Base-by-base conservation (phyloP, 2,888 invertebrate species). In the Euphydryas editha region DNA sequence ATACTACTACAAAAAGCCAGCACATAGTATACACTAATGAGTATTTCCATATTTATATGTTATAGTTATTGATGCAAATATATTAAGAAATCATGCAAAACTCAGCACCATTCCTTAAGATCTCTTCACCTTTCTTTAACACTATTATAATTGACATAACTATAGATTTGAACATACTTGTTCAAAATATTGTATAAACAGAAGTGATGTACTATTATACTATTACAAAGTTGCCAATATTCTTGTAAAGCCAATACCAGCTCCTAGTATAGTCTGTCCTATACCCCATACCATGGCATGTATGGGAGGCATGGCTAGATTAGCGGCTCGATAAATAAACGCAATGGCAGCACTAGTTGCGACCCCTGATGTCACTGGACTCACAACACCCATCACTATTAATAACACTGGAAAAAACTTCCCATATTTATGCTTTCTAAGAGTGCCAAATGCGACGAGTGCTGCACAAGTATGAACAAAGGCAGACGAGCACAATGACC, bases 201-300 rank as follows among this genome's bases (percentile, higher is more conserved):
- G 24, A 17, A 54, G 18, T 59, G 63, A 64, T 64, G 30, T 62
- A 60, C 59, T 61, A n/a, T 56, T 65, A 44, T 36, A 49, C 18
- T 69, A 83, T 95, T 95, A 98, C 81, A 98, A 94, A 65, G 98
- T 98, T 61, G 98, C 98, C 79, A 99, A 93, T 76, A 99, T 97
- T 84, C 98, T 94, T 69, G 98, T 98, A 84, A 98, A 98, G 67
- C 98, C 98, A 79, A 99, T 95, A 76, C 97, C 96, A 73, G 97
- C 97, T 58, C 97, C 96, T 55, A 98, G 92, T 71, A 97, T 93
- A 62, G 99, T 99, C 90, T 98, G 98, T 72, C 98, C 98, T 61
- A 98, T 95, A 65, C 99, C 99, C 97, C 98, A 99, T 75, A 98
- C 94, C 90, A 98, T 95, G 62, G 98, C 98, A 87, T 98, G 97